A percentile compares a stretch with the other conserved stretches of the same genome.
phyloP scores from a whole-genome alignment of 1,140 invertebrate genomes.

The Tetranychus cinnabarinus region DNA sequence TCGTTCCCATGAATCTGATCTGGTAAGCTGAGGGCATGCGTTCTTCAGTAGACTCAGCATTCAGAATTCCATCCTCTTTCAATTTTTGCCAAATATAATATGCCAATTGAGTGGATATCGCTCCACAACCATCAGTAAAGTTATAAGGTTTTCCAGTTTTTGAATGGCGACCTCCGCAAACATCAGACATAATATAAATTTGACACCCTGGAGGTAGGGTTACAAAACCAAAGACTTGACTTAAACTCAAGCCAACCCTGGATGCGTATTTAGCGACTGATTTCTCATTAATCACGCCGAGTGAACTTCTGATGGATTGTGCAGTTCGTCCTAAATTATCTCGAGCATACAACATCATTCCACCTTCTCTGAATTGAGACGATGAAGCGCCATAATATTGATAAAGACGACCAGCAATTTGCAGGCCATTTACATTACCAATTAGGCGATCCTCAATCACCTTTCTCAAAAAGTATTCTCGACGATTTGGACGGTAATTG shows the following conservation, averaged over 20 bases:
- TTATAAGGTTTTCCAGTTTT: slow-evolving; percentile 8
- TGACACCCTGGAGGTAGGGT: slow-evolving; percentile 32
- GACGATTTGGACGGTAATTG: not conserved
- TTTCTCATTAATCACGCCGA: slow-evolving; percentile 15
- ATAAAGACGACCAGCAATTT: slow-evolving; percentile 14
- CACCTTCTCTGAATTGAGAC: slow-evolving; percentile 18
- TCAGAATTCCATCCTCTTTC: not conserved
- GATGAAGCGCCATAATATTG: slow-evolving; percentile 17
- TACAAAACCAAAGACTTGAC: slow-evolving; percentile 39
- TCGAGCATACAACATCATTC: slow-evolving; percentile 16
- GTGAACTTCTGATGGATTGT: slow-evolving; percentile 7
- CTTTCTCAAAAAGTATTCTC: slow-evolving; percentile 2
- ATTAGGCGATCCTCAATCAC: slow-evolving; percentile 3
- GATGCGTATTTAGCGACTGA: slow-evolving; percentile 18
- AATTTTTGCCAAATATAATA: slow-evolving; percentile 5
- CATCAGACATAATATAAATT: slow-evolving; percentile 4
- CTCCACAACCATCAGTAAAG: slow-evolving; percentile 17
- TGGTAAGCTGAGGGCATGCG: slow-evolving; percentile 11
- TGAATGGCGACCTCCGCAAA: slow-evolving; percentile 4
- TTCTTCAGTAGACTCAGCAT: too few relatives aligned
- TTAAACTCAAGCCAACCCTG: slow-evolving; percentile 22
- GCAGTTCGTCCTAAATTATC: slow-evolving; percentile 6
- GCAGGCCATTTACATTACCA: slow-evolving; percentile 1
- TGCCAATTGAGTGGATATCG: slow-evolving; percentile 12
- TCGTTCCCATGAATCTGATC: slow-evolving; percentile 14